A percentile compares a stretch with the other conserved stretches of the same genome.
Conservation (phyloP, 2,888 invertebrate genomes). For the Falcaria lacertinaria region DNA sequence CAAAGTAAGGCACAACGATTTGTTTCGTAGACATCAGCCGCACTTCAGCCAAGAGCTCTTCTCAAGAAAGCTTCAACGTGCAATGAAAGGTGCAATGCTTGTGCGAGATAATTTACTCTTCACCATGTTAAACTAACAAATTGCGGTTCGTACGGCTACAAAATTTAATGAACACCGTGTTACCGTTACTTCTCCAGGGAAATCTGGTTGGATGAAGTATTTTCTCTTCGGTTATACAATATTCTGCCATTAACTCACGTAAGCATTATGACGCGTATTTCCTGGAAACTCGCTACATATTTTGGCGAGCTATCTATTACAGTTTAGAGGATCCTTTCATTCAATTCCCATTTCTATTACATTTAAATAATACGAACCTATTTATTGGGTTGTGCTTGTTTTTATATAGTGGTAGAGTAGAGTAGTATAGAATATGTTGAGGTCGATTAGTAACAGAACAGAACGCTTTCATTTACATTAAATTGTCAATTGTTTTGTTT, state of each 20-base stretch:
- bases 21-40: slow-evolving; percentile 40
- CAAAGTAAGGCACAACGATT: slow-evolving; percentile 30
- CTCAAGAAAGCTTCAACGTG: slow-evolving; percentile 56
- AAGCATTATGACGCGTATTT: not conserved
- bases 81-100: slow-evolving; percentile 50
- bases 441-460: slow-evolving; percentile 49
- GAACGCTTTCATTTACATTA: too few species aligned
- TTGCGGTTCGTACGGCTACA: slow-evolving; percentile 15
- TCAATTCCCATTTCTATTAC: too few species aligned
- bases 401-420: too few species aligned
- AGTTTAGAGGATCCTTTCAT: too few species aligned
- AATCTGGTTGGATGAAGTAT: slow-evolving; percentile 19
- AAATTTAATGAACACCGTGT: slow-evolving; percentile 29
- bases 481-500: too few species aligned
- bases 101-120: slow-evolving; percentile 50
- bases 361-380: too few species aligned
- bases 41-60: slow-evolving; percentile 56
- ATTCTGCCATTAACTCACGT: not conserved
- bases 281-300: not conserved
- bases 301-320: slow-evolving; percentile 6
- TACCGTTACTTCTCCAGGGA: slow-evolving; percentile 34
- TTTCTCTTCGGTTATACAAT: slow-evolving; percentile 8
- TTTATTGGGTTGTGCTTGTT: too few species aligned
- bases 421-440: slow-evolving; percentile 37
- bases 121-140: slow-evolving; percentile 32